Evolutionary conservation across 2,888 invertebrate genomes (phyloP).

Genomic region (Tetranychus piercei): DNA sequence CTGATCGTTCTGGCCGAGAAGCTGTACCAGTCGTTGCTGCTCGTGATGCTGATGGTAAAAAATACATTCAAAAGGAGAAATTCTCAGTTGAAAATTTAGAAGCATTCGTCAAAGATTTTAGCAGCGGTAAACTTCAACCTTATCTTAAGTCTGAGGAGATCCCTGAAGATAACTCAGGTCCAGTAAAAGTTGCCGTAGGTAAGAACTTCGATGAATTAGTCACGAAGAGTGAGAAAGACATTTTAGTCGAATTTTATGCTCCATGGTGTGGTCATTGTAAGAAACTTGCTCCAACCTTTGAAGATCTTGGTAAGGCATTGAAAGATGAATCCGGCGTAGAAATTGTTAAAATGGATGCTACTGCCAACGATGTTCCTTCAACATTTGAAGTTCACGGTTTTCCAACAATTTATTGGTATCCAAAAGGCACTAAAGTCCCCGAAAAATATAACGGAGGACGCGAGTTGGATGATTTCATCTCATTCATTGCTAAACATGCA

Average conservation of each 20-base stretch:
- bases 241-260: constrained; percentile 45
- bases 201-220: constrained; percentile 93
- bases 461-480: constrained; percentile 75
- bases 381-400: constrained; percentile 82
- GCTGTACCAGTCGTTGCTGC: constrained; percentile 57
- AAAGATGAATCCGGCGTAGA: constrained; percentile 58
- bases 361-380: constrained; percentile 88
- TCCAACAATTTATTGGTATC: constrained; percentile 90
- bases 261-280: constrained; percentile 86
- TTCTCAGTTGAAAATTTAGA: constrained; percentile 74
- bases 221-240: constrained; percentile 73
- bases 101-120: constrained; percentile 60
- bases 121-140: constrained; percentile 63
- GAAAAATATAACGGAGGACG: constrained; percentile 80
- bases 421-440: constrained; percentile 60
- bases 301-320: constrained; percentile 52
- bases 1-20: constrained; percentile 57
- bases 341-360: constrained; percentile 95
- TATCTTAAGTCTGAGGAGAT: constrained; percentile 86
- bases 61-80: constrained; percentile 69
- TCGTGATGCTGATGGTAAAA: constrained; percentile 60
- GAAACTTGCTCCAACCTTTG: constrained; percentile 74
- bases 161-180: constrained; percentile 57
- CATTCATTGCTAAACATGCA: constrained; percentile 79
- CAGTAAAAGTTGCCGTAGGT: constrained; percentile 74